Conservation (phyloP, 2,113 vertebrate species). For the Elanoides forficatus region DNA sequence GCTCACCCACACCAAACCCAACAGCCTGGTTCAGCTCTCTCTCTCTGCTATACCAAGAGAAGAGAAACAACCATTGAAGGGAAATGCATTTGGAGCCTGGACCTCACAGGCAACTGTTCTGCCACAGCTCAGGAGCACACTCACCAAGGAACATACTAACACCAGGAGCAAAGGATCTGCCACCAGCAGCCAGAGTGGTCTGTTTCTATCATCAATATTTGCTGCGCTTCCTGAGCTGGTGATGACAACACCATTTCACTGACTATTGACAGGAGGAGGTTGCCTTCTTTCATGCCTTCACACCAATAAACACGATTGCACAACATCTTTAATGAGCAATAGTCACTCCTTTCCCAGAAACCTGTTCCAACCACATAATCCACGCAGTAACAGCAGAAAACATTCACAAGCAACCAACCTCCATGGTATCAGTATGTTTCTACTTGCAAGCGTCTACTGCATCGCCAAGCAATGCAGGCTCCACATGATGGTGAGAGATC, state of each 20-base stretch:
- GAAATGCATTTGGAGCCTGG: neutral
- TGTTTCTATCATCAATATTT: neutral
- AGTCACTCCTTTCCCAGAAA: neutral
- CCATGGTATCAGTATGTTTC: neutral
- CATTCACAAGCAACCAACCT: neutral
- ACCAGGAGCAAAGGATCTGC: neutral
- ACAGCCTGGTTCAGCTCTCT: neutral
- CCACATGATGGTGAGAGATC: fast-evolving
- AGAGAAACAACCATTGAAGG: neutral
- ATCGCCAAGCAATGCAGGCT: neutral
- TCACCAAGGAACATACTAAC: neutral
- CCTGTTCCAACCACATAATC: neutral
- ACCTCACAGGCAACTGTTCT: neutral
- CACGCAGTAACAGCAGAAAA: neutral
- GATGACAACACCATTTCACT: neutral
- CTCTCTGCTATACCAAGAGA: neutral
- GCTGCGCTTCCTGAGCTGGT: neutral
- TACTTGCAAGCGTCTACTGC: neutral
- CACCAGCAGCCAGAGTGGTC: neutral
- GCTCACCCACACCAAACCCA: neutral
- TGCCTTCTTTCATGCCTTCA: neutral
- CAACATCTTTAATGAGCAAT: neutral
- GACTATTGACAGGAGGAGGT: neutral
- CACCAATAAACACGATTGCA: neutral
- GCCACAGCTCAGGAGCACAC: neutral